Conservation (phyloP, 2,888 invertebrate species). For the Trissolcus japonicus region DNA sequence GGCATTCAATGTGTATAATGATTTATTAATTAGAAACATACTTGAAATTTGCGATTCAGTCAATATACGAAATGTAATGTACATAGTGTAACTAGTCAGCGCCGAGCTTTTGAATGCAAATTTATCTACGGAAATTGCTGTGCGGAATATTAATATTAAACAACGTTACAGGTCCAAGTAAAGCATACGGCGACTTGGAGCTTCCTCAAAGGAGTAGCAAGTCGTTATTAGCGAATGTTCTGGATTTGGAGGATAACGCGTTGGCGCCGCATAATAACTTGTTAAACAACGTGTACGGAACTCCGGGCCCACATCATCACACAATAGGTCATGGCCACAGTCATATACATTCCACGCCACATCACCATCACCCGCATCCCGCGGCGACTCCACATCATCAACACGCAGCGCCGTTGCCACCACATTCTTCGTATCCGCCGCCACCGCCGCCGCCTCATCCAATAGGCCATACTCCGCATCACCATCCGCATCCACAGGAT, state of each 20-base stretch:
- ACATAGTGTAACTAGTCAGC: too few species aligned
- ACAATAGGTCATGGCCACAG: conserved; percentile 73
- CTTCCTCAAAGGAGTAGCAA: conserved; percentile 94
- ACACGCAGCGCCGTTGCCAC: conserved; percentile 71
- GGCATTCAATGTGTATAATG: too few species aligned
- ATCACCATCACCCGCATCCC: conserved; percentile 68
- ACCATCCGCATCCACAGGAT: conserved; percentile 77
- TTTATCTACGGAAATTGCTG: too few species aligned
- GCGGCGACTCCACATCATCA: conserved; percentile 73
- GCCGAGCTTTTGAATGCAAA: too few species aligned
- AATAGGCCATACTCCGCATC: conserved; percentile 74
- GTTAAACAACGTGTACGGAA: conserved; percentile 75
- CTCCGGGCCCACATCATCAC: conserved; percentile 75
- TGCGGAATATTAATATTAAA: not conserved
- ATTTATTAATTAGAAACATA: not conserved
- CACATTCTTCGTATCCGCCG: conserved; percentile 66
- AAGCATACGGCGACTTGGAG: conserved; percentile 86
- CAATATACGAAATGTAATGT: too few species aligned
- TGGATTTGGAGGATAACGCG: conserved; percentile 96
- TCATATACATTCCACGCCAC: conserved; percentile 74
- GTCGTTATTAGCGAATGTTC: conserved; percentile 95
- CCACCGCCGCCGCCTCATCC: conserved; percentile 66
- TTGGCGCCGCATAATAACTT: conserved; percentile 74
- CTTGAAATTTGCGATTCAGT: not conserved
- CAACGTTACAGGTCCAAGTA: conserved; percentile 81